Evolutionary conservation across 1,140 invertebrate species (phyloP), one percentile per base, ranked within the genome.

Genomic region (Nilaparvata lugens): DNA sequence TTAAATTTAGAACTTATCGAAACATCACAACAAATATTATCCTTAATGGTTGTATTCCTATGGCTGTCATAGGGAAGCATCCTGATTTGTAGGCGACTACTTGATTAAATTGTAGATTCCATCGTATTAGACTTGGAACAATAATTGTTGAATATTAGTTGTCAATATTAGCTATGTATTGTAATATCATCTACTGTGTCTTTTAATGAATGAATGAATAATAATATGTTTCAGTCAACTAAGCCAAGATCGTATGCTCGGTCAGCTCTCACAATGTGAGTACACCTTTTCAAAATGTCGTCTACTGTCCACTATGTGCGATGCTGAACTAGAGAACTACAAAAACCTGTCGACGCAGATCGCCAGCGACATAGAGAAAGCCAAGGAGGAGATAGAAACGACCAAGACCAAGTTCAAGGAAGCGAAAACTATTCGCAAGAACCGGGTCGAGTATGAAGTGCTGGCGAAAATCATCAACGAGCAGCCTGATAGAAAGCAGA

Each of bases 371-470:
- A 93, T 93, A 66, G 81, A 83, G 56, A 73, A 83, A 40, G 86
- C 88, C 1, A 89, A 90, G 70, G 72, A 78, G 14, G 82, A 86
- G 61, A 92, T 94, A 65, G 82, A 87, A 58, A 77, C 76, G 18
- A 88, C 85, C 19, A 79, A 78, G 65, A 56, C 64, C 5, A 84
- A 92, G 62, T 74, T 95, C 16, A 79, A 85, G 56, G 79, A 89
- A 66, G 90, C 90, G 1, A 93, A 92, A 72, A 83, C 84, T 67
- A 82, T 89, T 16, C 80, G 93, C 2, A 92, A 92, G 71, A 94
- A 97, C 72, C 82, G 89, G 66, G 86, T 91, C 76, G 93, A 96
- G 69, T 97, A 96, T 76, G 93, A 97, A 80, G 84, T 93, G 4
- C 67, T 97, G 23, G 93, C 93, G 0, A 89, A 91, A 74, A 82